Percentiles rank a stretch among this genome's conserved stretches.
Evolutionary conservation across 2,113 vertebrate species (phyloP).

Genomic region (Agapornis roseicollis): DNA sequence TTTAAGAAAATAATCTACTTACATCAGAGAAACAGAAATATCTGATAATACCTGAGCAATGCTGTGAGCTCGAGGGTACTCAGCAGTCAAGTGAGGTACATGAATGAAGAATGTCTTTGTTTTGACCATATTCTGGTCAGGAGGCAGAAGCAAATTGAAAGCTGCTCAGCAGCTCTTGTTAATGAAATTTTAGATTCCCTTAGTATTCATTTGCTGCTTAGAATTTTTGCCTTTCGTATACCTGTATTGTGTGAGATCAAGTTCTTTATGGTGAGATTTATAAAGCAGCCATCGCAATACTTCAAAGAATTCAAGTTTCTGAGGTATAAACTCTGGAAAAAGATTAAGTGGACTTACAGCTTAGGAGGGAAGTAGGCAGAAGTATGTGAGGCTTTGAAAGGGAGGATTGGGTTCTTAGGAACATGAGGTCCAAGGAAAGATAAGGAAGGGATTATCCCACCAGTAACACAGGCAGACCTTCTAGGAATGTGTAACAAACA

Average conservation of each 20-base stretch:
- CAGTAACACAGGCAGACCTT: neutral
- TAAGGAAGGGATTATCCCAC: neutral
- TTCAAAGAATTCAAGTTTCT: conserved; percentile 3
- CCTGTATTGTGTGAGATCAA: neutral
- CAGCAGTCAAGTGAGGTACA: neutral
- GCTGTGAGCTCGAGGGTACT: neutral
- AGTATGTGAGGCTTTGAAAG: conserved; percentile 13
- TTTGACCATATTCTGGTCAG: neutral
- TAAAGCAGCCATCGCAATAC: neutral
- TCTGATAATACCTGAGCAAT: neutral
- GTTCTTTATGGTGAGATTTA: neutral
- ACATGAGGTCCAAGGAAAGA: neutral
- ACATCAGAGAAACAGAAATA: neutral
- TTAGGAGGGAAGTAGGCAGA: conserved; percentile 22
- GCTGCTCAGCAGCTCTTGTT: conserved; percentile 16
- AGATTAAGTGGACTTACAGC: conserved; percentile 1
- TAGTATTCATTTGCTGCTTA: neutral
- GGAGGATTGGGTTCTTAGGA: neutral
- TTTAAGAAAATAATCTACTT: neutral
- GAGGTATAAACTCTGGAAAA: neutral
- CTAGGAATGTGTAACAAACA: neutral
- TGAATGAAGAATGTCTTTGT: neutral
- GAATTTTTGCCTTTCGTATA: neutral
- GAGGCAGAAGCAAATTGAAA: neutral
- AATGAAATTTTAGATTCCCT: conserved; percentile 5